Conservation (phyloP, 1,140 invertebrate genomes). For the Listronotus bonariensis region DNA sequence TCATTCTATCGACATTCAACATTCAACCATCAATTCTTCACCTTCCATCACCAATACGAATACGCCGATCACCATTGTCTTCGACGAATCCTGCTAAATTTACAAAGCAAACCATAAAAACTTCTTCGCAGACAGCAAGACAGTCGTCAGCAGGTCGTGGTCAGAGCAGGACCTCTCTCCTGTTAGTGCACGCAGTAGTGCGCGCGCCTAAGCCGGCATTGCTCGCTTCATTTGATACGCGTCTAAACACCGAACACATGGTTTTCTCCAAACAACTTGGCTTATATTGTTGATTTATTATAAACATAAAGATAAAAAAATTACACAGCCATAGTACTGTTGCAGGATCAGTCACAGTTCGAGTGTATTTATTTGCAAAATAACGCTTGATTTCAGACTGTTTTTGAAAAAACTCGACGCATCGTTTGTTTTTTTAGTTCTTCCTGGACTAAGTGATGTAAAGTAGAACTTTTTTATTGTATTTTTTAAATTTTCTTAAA, state of each 20-base stretch:
- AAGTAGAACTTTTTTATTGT: too few relatives aligned
- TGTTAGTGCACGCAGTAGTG: slow-evolving; percentile 30
- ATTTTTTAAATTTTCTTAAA: too few relatives aligned
- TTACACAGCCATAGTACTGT: too few relatives aligned
- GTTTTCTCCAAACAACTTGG: too few relatives aligned
- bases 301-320: too few relatives aligned
- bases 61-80: neutral
- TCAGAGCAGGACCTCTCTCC: slow-evolving; percentile 30
- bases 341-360: too few relatives aligned
- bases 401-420: too few relatives aligned
- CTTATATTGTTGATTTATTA: too few relatives aligned
- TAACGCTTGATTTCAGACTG: too few relatives aligned
- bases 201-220: slow-evolving; percentile 2
- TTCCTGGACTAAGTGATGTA: too few relatives aligned
- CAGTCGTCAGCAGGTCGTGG: slow-evolving; percentile 32
- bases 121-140: slow-evolving; percentile 5
- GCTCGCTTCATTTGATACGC: neutral
- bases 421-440: too few relatives aligned
- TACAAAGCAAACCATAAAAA: slow-evolving; percentile 12
- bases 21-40: slow-evolving; percentile 10
- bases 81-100: slow-evolving; percentile 14
- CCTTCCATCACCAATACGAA: neutral
- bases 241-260: slow-evolving; percentile 8
- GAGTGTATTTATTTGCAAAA: too few relatives aligned
- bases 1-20: slow-evolving; percentile 3